Evolutionary conservation across 1,140 invertebrate genomes (phyloP).

Genomic region (Rhynchophorus ferrugineus): DNA sequence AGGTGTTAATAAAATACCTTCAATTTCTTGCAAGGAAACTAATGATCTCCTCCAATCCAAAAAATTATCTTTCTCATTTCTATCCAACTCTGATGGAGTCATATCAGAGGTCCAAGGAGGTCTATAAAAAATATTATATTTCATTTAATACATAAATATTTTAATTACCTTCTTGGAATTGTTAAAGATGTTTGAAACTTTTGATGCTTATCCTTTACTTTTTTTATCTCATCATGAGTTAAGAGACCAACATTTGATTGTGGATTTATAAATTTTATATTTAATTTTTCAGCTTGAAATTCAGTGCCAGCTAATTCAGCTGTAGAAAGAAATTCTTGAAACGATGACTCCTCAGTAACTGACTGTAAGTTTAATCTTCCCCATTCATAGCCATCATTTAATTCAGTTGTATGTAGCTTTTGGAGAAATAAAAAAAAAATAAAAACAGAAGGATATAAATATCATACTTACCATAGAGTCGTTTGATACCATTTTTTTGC

Average conservation of each 20-base stretch:
- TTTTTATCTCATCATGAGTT: conserved; percentile 53
- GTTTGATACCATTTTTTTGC: conserved; percentile 52
- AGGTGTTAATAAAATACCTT: conserved; percentile 82
- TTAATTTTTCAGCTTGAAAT: conserved; percentile 85
- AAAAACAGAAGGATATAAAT: conserved; percentile 13
- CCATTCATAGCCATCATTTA: conserved; percentile 88
- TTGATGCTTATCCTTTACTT: conserved; percentile 54
- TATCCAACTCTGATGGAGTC: conserved; percentile 68
- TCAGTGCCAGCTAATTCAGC: conserved; percentile 90
- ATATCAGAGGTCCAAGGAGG: conserved; percentile 74
- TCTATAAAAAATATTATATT: conserved; percentile 41
- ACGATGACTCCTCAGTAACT: conserved; percentile 89
- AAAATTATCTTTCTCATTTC: conserved; percentile 72
- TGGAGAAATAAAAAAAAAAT: conserved; percentile 34
- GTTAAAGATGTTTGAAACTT: conserved; percentile 59
- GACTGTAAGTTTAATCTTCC: conserved; percentile 82
- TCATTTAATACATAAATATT: neutral
- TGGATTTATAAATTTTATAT: conserved; percentile 70
- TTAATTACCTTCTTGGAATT: conserved; percentile 64
- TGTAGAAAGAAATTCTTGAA: conserved; percentile 92
- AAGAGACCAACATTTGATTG: conserved; percentile 54
- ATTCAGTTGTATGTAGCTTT: conserved; percentile 78
- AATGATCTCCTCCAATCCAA: conserved; percentile 81
- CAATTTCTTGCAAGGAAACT: conserved; percentile 69
- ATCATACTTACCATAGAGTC: conserved; percentile 50